phyloP scores from a whole-genome alignment of 2,888 invertebrate genomes.

The Mesorhabditis belari region DNA sequence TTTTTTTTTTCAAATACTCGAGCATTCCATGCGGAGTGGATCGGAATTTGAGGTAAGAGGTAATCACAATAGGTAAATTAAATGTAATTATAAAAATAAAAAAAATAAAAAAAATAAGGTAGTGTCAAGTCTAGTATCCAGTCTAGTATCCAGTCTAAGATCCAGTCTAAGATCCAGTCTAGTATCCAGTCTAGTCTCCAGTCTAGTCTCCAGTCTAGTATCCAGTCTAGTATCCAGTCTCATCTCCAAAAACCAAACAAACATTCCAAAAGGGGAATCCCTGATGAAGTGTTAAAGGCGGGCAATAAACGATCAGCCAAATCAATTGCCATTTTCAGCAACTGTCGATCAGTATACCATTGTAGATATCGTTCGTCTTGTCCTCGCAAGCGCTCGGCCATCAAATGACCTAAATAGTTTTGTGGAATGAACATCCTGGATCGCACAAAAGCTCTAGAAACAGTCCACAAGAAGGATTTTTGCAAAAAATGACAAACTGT shows the following conservation, averaged over 20 bases:
- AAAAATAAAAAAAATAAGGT: too few species aligned
- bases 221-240: too few species aligned
- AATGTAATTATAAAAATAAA: too few species aligned
- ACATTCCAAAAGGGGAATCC: too few species aligned
- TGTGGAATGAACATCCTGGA: too few species aligned
- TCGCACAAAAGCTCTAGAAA: too few species aligned
- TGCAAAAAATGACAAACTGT: slow-evolving; percentile 57
- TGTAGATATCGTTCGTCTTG: slow-evolving; percentile 59
- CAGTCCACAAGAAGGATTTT: too few species aligned
- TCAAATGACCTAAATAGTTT: slow-evolving; percentile 67
- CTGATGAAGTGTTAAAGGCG: slow-evolving; percentile 95
- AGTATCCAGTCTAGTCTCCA: too few species aligned
- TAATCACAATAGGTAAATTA: neutral
- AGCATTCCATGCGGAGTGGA: slow-evolving; percentile 44
- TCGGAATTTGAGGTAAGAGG: neutral
- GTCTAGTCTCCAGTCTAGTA: too few species aligned
- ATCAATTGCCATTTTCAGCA: slow-evolving; percentile 80
- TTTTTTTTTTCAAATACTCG: slow-evolving; percentile 39
- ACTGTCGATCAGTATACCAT: slow-evolving; percentile 60
- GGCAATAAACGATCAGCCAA: slow-evolving; percentile 83
- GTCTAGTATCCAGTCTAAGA: too few species aligned
- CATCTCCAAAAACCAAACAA: slow-evolving; percentile 56
- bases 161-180: too few species aligned
- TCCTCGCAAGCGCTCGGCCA: slow-evolving; percentile 74
- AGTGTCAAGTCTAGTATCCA: too few species aligned